A percentile compares a stretch with the other conserved stretches of the same genome.
Evolutionary conservation across 1,140 invertebrate species (phyloP).

Genomic region (Triops longicaudatus): DNA sequence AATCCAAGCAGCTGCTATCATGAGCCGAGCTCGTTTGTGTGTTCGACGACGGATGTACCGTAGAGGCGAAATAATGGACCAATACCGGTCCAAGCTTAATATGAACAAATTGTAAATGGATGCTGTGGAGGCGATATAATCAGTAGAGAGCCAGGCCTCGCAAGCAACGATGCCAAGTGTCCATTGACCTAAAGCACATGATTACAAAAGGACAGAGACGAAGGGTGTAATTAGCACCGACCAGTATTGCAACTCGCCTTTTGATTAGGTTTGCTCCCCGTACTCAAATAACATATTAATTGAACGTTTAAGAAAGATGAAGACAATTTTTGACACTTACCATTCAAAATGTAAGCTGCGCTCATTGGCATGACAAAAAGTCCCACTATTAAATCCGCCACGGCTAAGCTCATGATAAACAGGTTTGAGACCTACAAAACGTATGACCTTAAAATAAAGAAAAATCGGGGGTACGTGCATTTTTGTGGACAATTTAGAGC

Average conservation of each 20-base stretch:
- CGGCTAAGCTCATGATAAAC: conserved; percentile 55
- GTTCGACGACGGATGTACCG: conserved; percentile 52
- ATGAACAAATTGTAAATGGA: conserved; percentile 55
- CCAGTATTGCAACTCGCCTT: not conserved
- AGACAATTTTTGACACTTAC: conserved; percentile 30
- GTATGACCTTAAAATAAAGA: conserved; percentile 26
- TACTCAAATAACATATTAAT: no score
- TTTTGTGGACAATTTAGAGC: not conserved
- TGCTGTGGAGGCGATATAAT: conserved; percentile 55
- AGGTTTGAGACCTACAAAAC: conserved; percentile 51
- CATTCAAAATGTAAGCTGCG: conserved; percentile 50
- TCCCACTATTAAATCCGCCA: conserved; percentile 55
- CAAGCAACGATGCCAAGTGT: conserved; percentile 47
- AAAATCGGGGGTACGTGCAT: not conserved
- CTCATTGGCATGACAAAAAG: conserved; percentile 55
- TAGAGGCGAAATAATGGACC: conserved; percentile 52
- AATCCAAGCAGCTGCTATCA: conserved; percentile 48
- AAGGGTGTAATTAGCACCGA: not conserved
- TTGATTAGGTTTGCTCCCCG: not conserved
- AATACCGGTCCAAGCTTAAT: conserved; percentile 42
- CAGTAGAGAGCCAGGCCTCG: conserved; percentile 47
- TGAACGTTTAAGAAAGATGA: not conserved
- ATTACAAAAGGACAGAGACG: not conserved
- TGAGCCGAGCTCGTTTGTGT: conserved; percentile 42
- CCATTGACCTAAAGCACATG: conserved; percentile 42